Evolutionary conservation across 2,797 vertebrate genomes (phyloP).

Genomic region (Eidolon dupreanum): DNA sequence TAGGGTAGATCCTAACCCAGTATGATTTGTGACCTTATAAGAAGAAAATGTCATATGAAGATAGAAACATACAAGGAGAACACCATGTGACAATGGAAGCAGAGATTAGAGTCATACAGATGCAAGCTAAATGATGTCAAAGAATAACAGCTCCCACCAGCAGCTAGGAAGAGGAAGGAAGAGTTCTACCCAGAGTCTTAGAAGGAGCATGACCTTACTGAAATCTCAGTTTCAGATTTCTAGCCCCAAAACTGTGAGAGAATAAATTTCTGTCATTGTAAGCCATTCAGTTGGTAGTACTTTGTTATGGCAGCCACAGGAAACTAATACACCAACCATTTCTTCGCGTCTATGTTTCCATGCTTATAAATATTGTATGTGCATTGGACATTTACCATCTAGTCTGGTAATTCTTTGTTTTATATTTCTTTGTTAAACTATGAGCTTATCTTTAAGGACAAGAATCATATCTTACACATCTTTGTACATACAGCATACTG

Average conservation of each 20-base stretch:
- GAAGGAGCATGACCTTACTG: background rate
- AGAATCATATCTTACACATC: background rate
- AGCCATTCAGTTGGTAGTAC: background rate
- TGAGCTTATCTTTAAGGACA: background rate
- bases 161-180: background rate
- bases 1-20: background rate
- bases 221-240: background rate
- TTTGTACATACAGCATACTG: background rate
- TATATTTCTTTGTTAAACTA: background rate
- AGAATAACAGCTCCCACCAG: background rate
- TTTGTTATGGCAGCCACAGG: background rate
- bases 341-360: background rate
- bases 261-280: background rate
- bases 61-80: background rate
- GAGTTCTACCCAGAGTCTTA: background rate
- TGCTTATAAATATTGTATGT: background rate
- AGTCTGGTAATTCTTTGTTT: background rate
- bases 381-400: background rate
- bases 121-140: background rate
- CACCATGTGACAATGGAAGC: background rate
- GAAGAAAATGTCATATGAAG: background rate
- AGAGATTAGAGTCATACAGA: background rate
- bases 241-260: background rate
- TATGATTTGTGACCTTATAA: background rate
- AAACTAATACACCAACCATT: background rate